These are phyloP conservation scores for Abscondita cerata DNA, from an alignment of 2,888 invertebrate genomes.

Conservation along the genomic window DNA sequence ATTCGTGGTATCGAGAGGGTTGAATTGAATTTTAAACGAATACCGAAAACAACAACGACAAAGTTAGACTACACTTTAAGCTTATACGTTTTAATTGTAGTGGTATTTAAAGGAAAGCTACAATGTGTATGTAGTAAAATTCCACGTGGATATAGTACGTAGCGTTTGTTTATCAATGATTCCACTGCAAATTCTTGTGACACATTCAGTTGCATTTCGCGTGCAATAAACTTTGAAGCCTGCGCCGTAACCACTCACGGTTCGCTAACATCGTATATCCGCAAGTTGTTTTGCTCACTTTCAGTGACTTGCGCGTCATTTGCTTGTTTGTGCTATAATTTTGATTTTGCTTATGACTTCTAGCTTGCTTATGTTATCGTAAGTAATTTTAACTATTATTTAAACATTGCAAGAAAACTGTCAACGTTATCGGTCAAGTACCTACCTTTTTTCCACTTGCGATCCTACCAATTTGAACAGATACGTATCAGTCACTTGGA, in stretches of 20 bases:
- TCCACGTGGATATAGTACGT: slow-evolving; percentile 27
- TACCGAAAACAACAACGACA: not conserved
- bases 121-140: slow-evolving; percentile 23
- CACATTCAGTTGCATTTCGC: slow-evolving; percentile 35
- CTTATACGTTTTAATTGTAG: not conserved
- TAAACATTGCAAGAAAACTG: no score
- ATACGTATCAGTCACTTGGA: no score
- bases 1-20: no score
- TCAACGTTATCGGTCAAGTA: no score
- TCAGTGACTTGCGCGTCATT: slow-evolving; percentile 35
- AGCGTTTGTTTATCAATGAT: slow-evolving; percentile 29
- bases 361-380: slow-evolving; percentile 5
- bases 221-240: slow-evolving; percentile 31
- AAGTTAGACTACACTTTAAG: slow-evolving; percentile 7
- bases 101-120: slow-evolving; percentile 4
- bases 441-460: no score
- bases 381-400: not conserved
- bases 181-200: slow-evolving; percentile 26
- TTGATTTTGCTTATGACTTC: slow-evolving; percentile 16
- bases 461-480: no score
- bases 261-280: slow-evolving; percentile 38
- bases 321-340: slow-evolving; percentile 24
- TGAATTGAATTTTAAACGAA: no score
- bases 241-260: slow-evolving; percentile 43
- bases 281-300: slow-evolving; percentile 25